A percentile compares a stretch with the other conserved stretches of the same genome.
Conservation (phyloP, 2,888 invertebrate genomes). For the Cylindroiulus punctatus region DNA sequence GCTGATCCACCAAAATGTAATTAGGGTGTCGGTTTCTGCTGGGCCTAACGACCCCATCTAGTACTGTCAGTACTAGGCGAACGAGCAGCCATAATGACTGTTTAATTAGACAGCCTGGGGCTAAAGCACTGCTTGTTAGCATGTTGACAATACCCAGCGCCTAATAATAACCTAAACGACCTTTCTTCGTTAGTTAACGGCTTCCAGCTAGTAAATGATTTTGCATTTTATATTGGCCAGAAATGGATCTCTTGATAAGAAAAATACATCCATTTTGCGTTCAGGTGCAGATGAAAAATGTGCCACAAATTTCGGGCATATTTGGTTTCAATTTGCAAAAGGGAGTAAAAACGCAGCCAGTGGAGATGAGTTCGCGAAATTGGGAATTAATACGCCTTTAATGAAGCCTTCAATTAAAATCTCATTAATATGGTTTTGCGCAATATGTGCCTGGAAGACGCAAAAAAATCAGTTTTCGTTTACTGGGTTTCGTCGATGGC, state of each 20-base stretch:
- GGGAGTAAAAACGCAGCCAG: background rate
- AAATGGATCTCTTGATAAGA: too few relatives aligned
- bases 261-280: background rate
- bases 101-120: constrained; percentile 44
- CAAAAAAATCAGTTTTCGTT: background rate
- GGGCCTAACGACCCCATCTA: background rate
- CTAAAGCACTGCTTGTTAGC: constrained; percentile 15
- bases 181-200: background rate
- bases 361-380: constrained; percentile 35
- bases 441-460: background rate
- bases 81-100: background rate
- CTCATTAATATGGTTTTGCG: constrained; percentile 37
- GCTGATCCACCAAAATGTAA: constrained; percentile 50
- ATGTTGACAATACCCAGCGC: background rate
- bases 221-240: too few relatives aligned
- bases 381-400: constrained; percentile 18
- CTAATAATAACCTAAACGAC: too few relatives aligned
- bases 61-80: background rate
- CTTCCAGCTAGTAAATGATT: too few relatives aligned
- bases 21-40: constrained; percentile 46
- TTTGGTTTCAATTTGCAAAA: background rate
- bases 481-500: too few relatives aligned
- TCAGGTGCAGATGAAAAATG: background rate
- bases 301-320: background rate
- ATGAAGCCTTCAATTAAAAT: constrained; percentile 39